phyloP scores from a whole-genome alignment of 2,888 invertebrate species.

The Holacanthella duospinosa region DNA sequence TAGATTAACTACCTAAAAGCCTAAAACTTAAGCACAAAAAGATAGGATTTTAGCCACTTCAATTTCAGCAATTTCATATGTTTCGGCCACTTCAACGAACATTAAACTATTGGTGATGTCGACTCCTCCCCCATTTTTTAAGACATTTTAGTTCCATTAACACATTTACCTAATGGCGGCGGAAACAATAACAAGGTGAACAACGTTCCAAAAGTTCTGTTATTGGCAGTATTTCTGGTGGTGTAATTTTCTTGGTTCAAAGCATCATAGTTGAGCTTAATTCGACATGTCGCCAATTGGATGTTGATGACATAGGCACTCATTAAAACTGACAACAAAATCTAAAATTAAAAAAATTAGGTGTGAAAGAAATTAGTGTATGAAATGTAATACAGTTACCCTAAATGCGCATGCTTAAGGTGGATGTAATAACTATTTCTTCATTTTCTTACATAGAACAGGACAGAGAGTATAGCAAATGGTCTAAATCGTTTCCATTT shows the following conservation, averaged over 20 bases:
- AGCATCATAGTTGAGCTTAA: background rate
- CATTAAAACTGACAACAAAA: background rate
- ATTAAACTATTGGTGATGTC: too few species aligned
- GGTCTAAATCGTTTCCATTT: background rate
- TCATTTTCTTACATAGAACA: background rate
- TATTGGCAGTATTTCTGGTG: background rate
- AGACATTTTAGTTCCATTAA: too few species aligned
- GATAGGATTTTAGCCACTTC: too few species aligned
- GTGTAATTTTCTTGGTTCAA: background rate
- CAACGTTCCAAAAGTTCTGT: background rate
- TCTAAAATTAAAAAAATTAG: too few species aligned
- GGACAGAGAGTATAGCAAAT: background rate
- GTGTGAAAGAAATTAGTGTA: too few species aligned
- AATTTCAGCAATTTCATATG: too few species aligned
- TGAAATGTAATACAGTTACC: too few species aligned
- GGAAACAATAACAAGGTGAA: background rate
- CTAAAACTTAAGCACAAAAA: too few species aligned
- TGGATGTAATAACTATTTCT: background rate
- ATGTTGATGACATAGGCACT: background rate
- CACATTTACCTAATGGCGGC: background rate
- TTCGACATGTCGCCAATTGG: background rate
- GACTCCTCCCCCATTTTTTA: too few species aligned
- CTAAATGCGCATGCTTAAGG: background rate
- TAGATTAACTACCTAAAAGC: too few species aligned
- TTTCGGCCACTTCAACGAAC: too few species aligned